Evolutionary conservation across 2,113 vertebrate genomes (phyloP), one percentile per base, ranked within the genome.

Genomic region (Catharus bicknelli): DNA sequence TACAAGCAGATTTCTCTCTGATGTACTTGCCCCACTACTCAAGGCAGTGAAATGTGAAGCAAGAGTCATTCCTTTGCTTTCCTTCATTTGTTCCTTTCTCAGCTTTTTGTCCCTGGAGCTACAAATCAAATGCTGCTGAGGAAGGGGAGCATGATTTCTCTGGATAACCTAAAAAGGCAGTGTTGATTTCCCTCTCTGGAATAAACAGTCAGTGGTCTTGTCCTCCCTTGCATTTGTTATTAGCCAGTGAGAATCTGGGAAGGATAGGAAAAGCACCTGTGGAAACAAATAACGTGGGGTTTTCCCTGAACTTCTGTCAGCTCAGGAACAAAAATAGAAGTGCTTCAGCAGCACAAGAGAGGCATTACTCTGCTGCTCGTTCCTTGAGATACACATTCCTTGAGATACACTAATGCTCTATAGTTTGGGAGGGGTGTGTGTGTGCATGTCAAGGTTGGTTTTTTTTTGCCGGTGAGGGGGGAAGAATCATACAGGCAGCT

Each of bases 381-480:
- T 87, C 57, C 36, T 84, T 29, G 30, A 61, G 19, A 40, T 32
- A 57, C 25, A 27, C 13, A 1, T 53, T 87, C 57, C 36, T 84
- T 29, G 30, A 61, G 19, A 40, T 32, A 57, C 25, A 27, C 10
- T 83, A 8, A 0, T 26, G 23, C 23, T 57, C 27, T 70, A 67
- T 27, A 6, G 5, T n/a, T 51, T 70, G 29, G 40, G 50, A 30
- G 7, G 11, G 11, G 5, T 2, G 19, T 32, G 22, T 29, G 8
- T n/a, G 43, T 53, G 13, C 11, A 11, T 10, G 5, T 27, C 27
- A 13, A 34, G 34, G 29, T 14, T 12, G 0, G 7, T 38, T 38
- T 38, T 1, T 5, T 30, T 43, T 75, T 50, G 8, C 2, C 1
- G 1, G 5, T 38, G 38, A 36, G 4, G 11, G 9, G 13, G 9